Evolutionary conservation across 2,113 vertebrate species (phyloP), one percentile per base, ranked within the genome.

Genomic region (Pseudorasbora parva): DNA sequence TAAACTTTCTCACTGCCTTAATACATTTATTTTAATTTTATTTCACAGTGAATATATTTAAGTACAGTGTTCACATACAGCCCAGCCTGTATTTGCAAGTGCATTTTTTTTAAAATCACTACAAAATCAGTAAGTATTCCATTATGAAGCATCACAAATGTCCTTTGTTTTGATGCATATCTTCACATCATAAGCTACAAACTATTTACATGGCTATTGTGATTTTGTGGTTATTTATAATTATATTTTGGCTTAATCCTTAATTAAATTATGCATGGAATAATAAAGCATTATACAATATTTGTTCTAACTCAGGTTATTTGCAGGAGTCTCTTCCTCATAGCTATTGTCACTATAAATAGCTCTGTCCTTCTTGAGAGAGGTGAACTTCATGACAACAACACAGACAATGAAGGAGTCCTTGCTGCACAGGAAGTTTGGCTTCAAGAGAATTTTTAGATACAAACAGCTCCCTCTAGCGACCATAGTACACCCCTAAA

Each of bases 351-450:
- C 25, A 43, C 78, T 88, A 82, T 86, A 84, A 86, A 86, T 79
- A 84, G 64, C 54, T 8, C 49, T 84, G 80, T 73, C 85, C 64
- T 83, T 68, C 23, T 75, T 82, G 79, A 54, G 23, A 8, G 66
- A 82, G 49, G 83, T 87, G 83, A 87, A 82, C 83, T 75, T 85
- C 68, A 82, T 66, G 82, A 87, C 82, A 81, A 49, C 51, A 84
- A 68, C 72, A 78, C 82, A 82, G 51, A 88, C 82, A 88, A 79
- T 80, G 30, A 82, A 74, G 73, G 81, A 86, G 77, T 45, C 27
- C 27, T 19, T 45, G 30, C 71, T 62, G 49, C 5, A n/a, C 66
- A 80, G 66, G 23, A 56, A 60, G 51, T 37, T 82, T 57, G 47
- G 17, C 27, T 33, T 12, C n/a, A 27, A 41, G 7, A 47, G 14